A percentile compares a stretch with the other conserved stretches of the same genome.
phyloP scores from a whole-genome alignment of 2,888 invertebrate species.

The Rambutsinella grinnellia region DNA sequence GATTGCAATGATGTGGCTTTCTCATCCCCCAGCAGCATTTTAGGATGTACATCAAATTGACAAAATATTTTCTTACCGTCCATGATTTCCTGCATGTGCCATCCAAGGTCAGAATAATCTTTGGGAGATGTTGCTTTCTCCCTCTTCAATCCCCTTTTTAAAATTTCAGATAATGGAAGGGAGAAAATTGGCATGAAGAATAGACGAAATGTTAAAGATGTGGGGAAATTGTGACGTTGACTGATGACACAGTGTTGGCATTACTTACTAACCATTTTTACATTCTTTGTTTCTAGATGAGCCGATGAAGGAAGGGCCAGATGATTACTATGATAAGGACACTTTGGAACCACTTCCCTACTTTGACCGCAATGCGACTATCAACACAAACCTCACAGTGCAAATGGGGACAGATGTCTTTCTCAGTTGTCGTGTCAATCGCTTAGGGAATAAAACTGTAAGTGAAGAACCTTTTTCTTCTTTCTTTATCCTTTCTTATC shows the following conservation, averaged over 20 bases:
- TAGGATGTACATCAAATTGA: too few species aligned
- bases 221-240: neutral
- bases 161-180: too few species aligned
- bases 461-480: constrained; percentile 19
- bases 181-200: neutral
- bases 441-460: constrained; percentile 65
- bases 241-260: neutral
- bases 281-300: constrained; percentile 61
- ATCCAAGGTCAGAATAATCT: too few species aligned
- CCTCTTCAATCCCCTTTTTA: too few species aligned
- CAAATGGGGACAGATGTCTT: constrained; percentile 66
- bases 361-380: constrained; percentile 65
- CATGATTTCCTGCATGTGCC: too few species aligned
- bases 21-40: too few species aligned
- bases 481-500: constrained; percentile 14
- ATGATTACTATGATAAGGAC: constrained; percentile 62
- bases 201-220: too few species aligned
- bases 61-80: too few species aligned
- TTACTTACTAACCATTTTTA: neutral
- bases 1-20: too few species aligned
- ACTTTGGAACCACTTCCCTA: constrained; percentile 62
- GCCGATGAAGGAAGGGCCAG: constrained; percentile 53
- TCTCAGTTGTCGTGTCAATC: constrained; percentile 66
- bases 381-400: constrained; percentile 65
- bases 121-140: too few species aligned